Evolutionary conservation across 2,113 vertebrate genomes (phyloP).

Genomic region (Trogon melanurus): DNA sequence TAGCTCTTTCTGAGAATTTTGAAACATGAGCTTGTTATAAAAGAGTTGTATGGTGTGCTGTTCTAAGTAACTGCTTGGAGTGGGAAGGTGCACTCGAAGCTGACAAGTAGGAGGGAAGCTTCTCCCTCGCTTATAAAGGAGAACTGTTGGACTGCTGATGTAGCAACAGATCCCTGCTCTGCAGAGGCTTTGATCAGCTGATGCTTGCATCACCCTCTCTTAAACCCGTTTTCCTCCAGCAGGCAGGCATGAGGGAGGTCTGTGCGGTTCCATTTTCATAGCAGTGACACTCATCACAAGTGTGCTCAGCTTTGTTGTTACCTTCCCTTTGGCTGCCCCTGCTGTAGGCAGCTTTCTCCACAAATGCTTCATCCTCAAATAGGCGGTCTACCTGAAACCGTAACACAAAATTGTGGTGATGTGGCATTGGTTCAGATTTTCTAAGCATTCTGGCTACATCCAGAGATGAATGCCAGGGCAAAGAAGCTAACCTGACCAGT

Average conservation of each 20-base stretch:
- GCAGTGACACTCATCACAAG: not conserved
- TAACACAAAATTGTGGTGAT: not conserved
- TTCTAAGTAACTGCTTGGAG: not conserved
- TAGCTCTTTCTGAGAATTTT: not conserved
- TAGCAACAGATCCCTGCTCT: not conserved
- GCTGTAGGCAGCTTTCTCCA: not conserved
- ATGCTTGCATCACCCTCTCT: not conserved
- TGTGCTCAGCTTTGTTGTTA: accelerated
- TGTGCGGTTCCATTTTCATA: not conserved
- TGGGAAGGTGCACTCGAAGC: not conserved
- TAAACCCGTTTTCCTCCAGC: not conserved
- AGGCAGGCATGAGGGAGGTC: not conserved
- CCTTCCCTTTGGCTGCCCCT: not conserved
- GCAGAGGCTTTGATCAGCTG: not conserved
- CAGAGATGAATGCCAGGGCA: not conserved
- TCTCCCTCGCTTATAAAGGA: not conserved
- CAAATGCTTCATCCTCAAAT: not conserved
- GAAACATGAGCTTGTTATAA: not conserved
- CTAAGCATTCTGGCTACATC: not conserved
- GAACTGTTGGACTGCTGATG: not conserved
- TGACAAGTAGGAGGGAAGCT: not conserved
- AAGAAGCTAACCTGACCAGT: not conserved
- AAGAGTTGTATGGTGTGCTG: not conserved
- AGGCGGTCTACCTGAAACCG: not conserved
- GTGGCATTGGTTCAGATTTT: not conserved